phyloP scores from a whole-genome alignment of 2,888 invertebrate species.

The Mechanitis mazaeus region DNA sequence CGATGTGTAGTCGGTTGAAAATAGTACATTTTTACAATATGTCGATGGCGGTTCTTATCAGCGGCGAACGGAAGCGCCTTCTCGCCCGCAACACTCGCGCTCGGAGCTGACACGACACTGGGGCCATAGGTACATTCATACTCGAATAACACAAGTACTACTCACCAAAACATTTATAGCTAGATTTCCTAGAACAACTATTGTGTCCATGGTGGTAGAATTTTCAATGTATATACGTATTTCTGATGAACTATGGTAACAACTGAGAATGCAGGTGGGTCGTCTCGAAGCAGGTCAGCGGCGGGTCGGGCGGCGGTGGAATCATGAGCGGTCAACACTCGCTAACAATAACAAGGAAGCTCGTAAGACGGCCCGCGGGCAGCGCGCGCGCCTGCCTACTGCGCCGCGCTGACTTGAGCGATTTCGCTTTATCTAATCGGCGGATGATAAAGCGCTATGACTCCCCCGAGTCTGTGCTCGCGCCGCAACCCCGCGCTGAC shows the following conservation, averaged over 20 bases:
- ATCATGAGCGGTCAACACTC: constrained; percentile 28
- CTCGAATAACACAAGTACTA: too few species aligned
- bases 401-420: constrained; percentile 43
- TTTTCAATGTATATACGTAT: background rate
- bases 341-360: constrained; percentile 39
- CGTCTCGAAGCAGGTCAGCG: constrained; percentile 16
- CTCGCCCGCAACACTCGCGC: constrained; percentile 1
- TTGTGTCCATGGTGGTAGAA: background rate
- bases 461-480: constrained; percentile 20
- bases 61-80: constrained; percentile 20
- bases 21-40: too few species aligned
- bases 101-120: too few species aligned
- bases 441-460: constrained; percentile 46
- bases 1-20: too few species aligned
- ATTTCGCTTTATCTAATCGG: constrained; percentile 66
- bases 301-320: constrained; percentile 36
- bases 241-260: constrained; percentile 5
- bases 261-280: constrained; percentile 13
- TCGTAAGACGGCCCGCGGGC: constrained; percentile 34
- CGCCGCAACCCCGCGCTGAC: constrained; percentile 11
- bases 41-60: constrained; percentile 14
- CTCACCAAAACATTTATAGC: too few species aligned
- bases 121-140: too few species aligned
- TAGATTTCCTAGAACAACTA: background rate
- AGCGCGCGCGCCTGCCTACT: constrained; percentile 49